Percentiles rank a stretch among this genome's conserved stretches.
Conservation (phyloP, 2,113 vertebrate species). For the Eretmochelys imbricata region DNA sequence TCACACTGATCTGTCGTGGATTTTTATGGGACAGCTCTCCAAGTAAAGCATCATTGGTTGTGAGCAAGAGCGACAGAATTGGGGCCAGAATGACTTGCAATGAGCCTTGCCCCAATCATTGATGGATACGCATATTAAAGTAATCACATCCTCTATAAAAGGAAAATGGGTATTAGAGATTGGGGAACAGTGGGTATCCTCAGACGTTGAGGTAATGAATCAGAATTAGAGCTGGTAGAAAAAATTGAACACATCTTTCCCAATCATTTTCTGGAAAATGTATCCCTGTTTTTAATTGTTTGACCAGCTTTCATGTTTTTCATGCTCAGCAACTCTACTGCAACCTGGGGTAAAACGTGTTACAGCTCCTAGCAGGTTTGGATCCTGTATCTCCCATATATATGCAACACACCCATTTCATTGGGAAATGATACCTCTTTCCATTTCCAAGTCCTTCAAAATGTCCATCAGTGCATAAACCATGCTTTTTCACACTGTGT, state of each 20-base stretch:
- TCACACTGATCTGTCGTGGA: not conserved
- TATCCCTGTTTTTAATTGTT: not conserved
- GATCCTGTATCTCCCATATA: not conserved
- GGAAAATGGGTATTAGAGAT: constrained; percentile 13
- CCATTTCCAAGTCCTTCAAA: not conserved
- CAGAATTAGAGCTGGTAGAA: not conserved
- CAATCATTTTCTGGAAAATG: not conserved
- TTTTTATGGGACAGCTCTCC: not conserved
- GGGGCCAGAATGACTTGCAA: constrained; percentile 18
- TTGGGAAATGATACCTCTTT: not conserved
- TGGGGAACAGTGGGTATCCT: not conserved
- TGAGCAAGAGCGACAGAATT: not conserved
- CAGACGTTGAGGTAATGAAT: not conserved
- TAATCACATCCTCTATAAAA: constrained; percentile 21
- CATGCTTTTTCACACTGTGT: not conserved
- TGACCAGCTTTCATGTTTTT: not conserved
- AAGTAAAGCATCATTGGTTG: constrained; percentile 27
- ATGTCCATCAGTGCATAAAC: not conserved
- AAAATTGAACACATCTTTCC: not conserved
- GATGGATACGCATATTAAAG: not conserved
- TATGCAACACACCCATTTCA: not conserved
- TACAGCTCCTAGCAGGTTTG: not conserved
- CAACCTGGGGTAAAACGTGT: not conserved
- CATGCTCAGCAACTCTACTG: not conserved
- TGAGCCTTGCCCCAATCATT: not conserved